A percentile compares a stretch with the other conserved stretches of the same genome.
phyloP scores from a whole-genome alignment of 2,888 invertebrate genomes.

The Tyria jacobaeae region DNA sequence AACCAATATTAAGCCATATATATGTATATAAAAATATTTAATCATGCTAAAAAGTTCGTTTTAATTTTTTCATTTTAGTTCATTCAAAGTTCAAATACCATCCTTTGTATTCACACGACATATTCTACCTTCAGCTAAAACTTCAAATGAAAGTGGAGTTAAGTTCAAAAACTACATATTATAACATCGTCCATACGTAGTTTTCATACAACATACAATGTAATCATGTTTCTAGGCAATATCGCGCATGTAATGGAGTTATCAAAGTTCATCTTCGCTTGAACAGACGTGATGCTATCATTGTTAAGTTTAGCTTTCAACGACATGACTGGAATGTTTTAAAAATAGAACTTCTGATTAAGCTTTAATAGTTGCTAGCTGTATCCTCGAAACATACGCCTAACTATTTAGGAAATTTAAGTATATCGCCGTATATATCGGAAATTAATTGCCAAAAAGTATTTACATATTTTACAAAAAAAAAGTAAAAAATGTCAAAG shows the following conservation, averaged over 20 bases:
- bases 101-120: slow-evolving; percentile 4
- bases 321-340: neutral
- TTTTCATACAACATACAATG: slow-evolving; percentile 30
- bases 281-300: slow-evolving; percentile 20
- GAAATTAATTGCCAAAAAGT: too few species aligned
- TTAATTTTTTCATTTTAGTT: too few species aligned
- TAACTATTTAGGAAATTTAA: too few species aligned
- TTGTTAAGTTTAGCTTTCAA: neutral
- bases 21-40: too few species aligned
- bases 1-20: too few species aligned
- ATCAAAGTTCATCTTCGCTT: slow-evolving; percentile 21
- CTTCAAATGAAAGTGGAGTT: slow-evolving; percentile 9
- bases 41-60: too few species aligned
- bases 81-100: neutral
- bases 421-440: too few species aligned
- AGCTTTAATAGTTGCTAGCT: too few species aligned
- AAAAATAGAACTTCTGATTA: neutral
- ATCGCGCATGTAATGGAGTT: slow-evolving; percentile 38
- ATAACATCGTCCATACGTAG: neutral
- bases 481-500: too few species aligned
- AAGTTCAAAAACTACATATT: slow-evolving; percentile 20
- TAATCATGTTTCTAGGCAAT: slow-evolving; percentile 24
- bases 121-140: slow-evolving; percentile 4
- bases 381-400: too few species aligned
- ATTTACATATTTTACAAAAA: too few species aligned